Conservation (phyloP, 2,797 vertebrate genomes). For the Cyclura pinguis region DNA sequence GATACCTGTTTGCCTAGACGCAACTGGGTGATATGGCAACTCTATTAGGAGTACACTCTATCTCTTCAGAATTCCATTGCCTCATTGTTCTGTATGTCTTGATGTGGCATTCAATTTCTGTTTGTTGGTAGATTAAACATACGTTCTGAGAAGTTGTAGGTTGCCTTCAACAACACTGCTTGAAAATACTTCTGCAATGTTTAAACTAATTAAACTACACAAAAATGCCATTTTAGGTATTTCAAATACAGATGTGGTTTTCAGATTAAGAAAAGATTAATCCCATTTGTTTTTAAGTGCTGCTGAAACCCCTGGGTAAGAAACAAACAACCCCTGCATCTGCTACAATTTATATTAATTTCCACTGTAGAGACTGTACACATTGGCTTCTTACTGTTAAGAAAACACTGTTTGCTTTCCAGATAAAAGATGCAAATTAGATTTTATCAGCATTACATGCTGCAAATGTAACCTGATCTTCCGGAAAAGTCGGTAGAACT, state of each 20-base stretch:
- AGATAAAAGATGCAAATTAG: conserved; percentile 34
- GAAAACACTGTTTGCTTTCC: conserved; percentile 28
- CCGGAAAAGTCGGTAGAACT: not conserved
- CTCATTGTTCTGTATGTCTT: not conserved
- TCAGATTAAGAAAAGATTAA: conserved; percentile 52
- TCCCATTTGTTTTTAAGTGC: conserved; percentile 11
- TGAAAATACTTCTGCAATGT: conserved; percentile 21
- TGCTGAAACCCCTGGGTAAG: conserved; percentile 11
- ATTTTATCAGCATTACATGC: not conserved
- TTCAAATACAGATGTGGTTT: conserved; percentile 51
- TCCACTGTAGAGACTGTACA: conserved; percentile 37
- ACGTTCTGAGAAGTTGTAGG: not conserved
- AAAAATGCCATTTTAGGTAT: conserved; percentile 21
- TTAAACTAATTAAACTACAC: conserved; percentile 29
- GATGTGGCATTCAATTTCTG: not conserved
- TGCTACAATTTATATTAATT: conserved; percentile 18
- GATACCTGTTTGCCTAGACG: too few relatives aligned
- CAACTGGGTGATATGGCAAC: too few relatives aligned
- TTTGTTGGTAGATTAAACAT: not conserved
- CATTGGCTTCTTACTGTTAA: conserved; percentile 17
- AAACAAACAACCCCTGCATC: conserved; percentile 19
- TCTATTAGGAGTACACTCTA: too few relatives aligned
- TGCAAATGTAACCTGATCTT: not conserved
- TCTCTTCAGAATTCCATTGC: not conserved
- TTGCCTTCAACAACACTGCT: not conserved